phyloP scores from a whole-genome alignment of 2,888 invertebrate species.

The Mimumesa dahlbomi region DNA sequence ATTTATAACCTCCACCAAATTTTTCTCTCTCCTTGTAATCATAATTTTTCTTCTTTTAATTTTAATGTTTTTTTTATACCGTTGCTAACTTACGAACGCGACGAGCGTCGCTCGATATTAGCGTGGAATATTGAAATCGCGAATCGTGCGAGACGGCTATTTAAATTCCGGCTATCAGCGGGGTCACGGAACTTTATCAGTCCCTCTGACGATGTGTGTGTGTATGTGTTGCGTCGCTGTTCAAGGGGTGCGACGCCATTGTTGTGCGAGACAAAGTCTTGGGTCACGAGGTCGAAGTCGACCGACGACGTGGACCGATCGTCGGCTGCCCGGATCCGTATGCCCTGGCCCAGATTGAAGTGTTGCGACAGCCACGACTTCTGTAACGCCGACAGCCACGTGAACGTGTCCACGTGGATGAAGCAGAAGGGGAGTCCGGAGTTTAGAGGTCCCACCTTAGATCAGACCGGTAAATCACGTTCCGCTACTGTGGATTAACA shows the following conservation, averaged over 20 bases:
- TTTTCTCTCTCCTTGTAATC: no score
- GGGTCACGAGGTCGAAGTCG: slow-evolving; percentile 63
- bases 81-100: no score
- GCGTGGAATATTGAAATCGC: slow-evolving; percentile 31
- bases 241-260: slow-evolving; percentile 70
- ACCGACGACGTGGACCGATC: slow-evolving; percentile 39
- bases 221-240: slow-evolving; percentile 27
- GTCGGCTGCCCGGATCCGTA: slow-evolving; percentile 48
- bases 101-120: no score
- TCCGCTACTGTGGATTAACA: neutral
- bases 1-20: no score
- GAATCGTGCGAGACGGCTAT: slow-evolving; percentile 41
- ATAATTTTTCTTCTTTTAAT: no score
- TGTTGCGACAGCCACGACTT: slow-evolving; percentile 73
- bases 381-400: slow-evolving; percentile 65
- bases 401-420: slow-evolving; percentile 50
- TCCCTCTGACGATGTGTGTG: slow-evolving; percentile 25
- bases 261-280: slow-evolving; percentile 71
- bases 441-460: slow-evolving; percentile 5
- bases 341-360: slow-evolving; percentile 68
- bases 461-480: slow-evolving; percentile 33
- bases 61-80: no score
- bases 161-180: slow-evolving; percentile 43
- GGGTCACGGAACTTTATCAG: slow-evolving; percentile 66
- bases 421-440: slow-evolving; percentile 15